Base-by-base conservation (phyloP, 2,797 vertebrate genomes). In the Austrolebias charrua region DNA sequence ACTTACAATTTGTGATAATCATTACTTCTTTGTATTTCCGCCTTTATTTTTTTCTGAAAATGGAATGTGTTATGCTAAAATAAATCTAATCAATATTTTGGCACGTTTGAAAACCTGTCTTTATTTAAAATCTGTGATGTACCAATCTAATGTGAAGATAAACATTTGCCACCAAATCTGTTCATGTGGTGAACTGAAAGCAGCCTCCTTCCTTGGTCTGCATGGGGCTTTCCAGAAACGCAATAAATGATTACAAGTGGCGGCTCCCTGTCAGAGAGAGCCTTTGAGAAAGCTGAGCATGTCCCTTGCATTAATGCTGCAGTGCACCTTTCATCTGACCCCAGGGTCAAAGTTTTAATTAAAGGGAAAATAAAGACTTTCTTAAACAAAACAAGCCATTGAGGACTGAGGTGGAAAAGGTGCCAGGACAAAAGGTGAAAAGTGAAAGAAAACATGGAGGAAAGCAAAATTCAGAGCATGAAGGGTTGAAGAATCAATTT, bases 401-500 rank as follows among this genome's bases (percentile, higher is more conserved):
- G 52, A 51, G 51, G 42, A 31, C 24, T 24, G 19, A 45, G 18
- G 45, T 24, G 43, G 33, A 29, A 48, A 47, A 51, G 59, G 71
- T 63, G 42, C 55, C 20, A 43, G 55, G 44, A 63, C n/a, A 43
- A 46, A 49, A 52, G 61, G 73, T 62, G 49, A 61, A 28, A 59
- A 20, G 56, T 61, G 45, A 40, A 61, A 33, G 44, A 49, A 66
- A 66, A 29, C 15, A 16, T 19, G 14, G 40, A 69, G 63, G 19
- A 72, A 71, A 60, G 55, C 31, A 64, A 50, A 56, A 44, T 56
- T 69, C 54, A 63, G 18, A 69, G 69, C 59, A 28, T 24, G 47
- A 19, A 56, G 55, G 67, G 60, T 86, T 69, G 62, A 55, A 80
- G 51, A 86, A 83, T 75, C 60, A 28, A 60, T 77, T 83, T 84